These are phyloP conservation scores for Charadrius vociferus DNA, from an alignment of 2,113 vertebrate genomes.

Conservation along the genomic window DNA sequence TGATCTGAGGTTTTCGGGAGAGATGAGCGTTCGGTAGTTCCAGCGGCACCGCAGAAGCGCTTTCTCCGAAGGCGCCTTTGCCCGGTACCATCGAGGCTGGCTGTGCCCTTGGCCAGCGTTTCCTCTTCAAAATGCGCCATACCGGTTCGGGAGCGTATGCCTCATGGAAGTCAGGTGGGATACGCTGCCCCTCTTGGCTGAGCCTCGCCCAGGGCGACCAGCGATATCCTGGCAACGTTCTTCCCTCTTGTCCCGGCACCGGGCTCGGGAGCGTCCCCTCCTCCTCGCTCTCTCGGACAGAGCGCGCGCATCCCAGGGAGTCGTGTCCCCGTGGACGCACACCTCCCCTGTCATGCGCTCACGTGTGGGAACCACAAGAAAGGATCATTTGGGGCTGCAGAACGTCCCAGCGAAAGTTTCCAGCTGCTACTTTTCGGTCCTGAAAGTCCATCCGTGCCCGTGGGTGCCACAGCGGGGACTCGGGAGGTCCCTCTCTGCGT, in stretches of 20 bases:
- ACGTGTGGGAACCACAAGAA: neutral
- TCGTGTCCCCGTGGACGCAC: fast-evolving
- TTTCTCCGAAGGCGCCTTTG: neutral
- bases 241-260: neutral
- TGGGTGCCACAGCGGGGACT: neutral
- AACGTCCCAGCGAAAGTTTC: neutral
- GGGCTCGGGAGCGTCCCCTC: neutral
- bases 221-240: neutral
- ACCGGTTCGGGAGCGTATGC: neutral
- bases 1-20: neutral
- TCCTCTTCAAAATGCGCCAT: fast-evolving
- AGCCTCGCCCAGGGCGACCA: fast-evolving
- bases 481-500: neutral
- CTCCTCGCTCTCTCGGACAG: neutral
- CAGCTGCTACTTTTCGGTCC: neutral
- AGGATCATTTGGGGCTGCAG: neutral
- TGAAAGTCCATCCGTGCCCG: fast-evolving
- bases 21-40: fast-evolving
- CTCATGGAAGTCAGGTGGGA: fast-evolving
- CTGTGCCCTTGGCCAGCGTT: neutral
- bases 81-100: fast-evolving
- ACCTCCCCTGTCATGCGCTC: fast-evolving
- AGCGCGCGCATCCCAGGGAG: fast-evolving
- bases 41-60: fast-evolving
- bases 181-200: neutral